A percentile compares a stretch with the other conserved stretches of the same genome.
Conservation (phyloP, 1,140 invertebrate genomes). For the Drosophila takahashii region DNA sequence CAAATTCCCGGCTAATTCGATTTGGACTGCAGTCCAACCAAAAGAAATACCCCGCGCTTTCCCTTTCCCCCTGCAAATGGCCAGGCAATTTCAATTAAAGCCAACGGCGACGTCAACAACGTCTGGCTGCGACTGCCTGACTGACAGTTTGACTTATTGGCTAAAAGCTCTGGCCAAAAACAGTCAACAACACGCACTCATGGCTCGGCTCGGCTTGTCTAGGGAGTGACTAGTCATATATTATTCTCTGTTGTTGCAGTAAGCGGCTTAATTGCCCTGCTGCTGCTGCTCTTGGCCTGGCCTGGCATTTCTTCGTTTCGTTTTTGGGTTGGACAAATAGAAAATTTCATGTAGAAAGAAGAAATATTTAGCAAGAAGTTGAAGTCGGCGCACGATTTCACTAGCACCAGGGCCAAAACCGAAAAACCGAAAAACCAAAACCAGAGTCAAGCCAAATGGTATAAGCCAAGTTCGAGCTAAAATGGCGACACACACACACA, state of each 20-base stretch:
- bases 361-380: slow-evolving; percentile 76
- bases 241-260: slow-evolving; percentile 45
- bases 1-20: slow-evolving; percentile 19
- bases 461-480: slow-evolving; percentile 62
- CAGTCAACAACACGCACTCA: slow-evolving; percentile 38
- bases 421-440: slow-evolving; percentile 1
- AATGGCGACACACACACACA: slow-evolving; percentile 66
- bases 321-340: slow-evolving; percentile 64
- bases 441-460: slow-evolving; percentile 33
- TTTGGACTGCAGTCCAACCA: slow-evolving; percentile 18
- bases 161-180: slow-evolving; percentile 51
- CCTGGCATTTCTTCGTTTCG: slow-evolving; percentile 13
- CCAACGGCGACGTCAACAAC: slow-evolving; percentile 24
- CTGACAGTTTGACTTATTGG: slow-evolving; percentile 66
- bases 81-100: slow-evolving; percentile 30
- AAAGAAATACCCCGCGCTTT: neutral
- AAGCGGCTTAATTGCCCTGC: slow-evolving; percentile 66
- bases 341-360: slow-evolving; percentile 67
- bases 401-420: slow-evolving; percentile 60
- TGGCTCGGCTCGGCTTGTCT: slow-evolving; percentile 28
- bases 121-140: slow-evolving; percentile 25
- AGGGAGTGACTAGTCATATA: slow-evolving; percentile 65
- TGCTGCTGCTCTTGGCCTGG: slow-evolving; percentile 5
- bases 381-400: slow-evolving; percentile 66
- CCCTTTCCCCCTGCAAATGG: neutral